Evolutionary conservation across 2,113 vertebrate species (phyloP).

Genomic region (Merops nubicus): DNA sequence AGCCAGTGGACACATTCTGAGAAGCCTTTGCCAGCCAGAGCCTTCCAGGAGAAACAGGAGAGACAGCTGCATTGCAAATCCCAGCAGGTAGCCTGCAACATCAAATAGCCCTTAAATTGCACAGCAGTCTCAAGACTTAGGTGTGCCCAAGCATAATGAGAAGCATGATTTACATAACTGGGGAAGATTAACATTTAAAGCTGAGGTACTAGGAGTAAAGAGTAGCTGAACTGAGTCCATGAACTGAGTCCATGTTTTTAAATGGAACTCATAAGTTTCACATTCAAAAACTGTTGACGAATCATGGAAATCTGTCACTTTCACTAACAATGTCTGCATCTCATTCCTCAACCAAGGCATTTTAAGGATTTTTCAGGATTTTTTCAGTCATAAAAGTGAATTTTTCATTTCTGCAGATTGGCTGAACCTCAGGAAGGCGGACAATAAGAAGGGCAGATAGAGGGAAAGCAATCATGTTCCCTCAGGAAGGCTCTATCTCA

Average conservation of each 20-base stretch:
- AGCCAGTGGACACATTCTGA: not conserved
- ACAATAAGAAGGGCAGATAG: not conserved
- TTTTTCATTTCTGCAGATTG: not conserved
- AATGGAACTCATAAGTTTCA: not conserved
- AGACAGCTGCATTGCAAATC: not conserved
- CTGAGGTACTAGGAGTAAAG: not conserved
- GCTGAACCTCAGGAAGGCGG: not conserved
- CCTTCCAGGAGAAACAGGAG: not conserved
- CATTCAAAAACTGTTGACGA: not conserved
- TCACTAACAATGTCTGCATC: not conserved
- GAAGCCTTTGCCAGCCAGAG: not conserved
- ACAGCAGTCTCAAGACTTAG: not conserved
- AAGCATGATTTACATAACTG: not conserved
- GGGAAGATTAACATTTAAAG: not conserved
- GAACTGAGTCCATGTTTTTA: not conserved
- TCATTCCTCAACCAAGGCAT: not conserved
- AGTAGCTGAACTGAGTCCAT: not conserved
- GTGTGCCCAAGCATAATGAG: not conserved
- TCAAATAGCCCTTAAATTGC: not conserved
- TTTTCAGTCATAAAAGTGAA: not conserved
- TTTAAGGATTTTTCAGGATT: not conserved
- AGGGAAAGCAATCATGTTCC: not conserved
- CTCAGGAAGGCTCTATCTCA: not conserved
- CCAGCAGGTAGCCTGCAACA: not conserved
- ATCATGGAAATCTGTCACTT: not conserved